Conservation (phyloP, 53 echinoderm and acorn worm genomes). For the Patiria pectinifera region DNA sequence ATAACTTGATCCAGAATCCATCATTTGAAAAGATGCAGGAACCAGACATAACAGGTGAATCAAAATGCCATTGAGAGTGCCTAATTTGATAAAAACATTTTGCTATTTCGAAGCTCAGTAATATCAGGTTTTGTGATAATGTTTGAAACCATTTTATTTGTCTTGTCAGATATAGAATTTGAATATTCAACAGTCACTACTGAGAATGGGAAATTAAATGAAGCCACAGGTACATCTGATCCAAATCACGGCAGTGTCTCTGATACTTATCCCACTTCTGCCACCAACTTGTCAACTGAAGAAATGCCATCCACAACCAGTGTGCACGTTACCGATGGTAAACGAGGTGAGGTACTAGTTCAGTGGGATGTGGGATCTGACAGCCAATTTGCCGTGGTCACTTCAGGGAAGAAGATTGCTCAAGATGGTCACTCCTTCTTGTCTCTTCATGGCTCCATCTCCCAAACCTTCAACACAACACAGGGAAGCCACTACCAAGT, state of each 20-base stretch:
- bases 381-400: not conserved
- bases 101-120: too few species aligned
- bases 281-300: not conserved
- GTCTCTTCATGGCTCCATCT: slow-evolving; percentile 36
- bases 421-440: slow-evolving; percentile 40
- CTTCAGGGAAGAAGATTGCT: not conserved
- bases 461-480: slow-evolving; percentile 35
- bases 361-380: not conserved
- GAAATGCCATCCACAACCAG: not conserved
- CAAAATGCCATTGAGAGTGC: too few species aligned
- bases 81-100: too few species aligned
- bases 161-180: not conserved
- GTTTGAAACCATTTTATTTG: not conserved
- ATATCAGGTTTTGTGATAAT: too few species aligned
- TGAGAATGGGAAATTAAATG: not conserved
- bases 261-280: slow-evolving; percentile 15
- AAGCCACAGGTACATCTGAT: not conserved
- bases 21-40: slow-evolving; percentile 53
- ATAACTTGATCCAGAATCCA: slow-evolving; percentile 60
- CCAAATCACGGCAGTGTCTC: not conserved
- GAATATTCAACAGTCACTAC: not conserved
- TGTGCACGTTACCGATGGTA: not conserved
- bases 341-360: not conserved
- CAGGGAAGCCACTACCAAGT: slow-evolving; percentile 54
- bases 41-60: not conserved